phyloP scores from a whole-genome alignment of 2,888 invertebrate genomes.

The Chalcis sispes region DNA sequence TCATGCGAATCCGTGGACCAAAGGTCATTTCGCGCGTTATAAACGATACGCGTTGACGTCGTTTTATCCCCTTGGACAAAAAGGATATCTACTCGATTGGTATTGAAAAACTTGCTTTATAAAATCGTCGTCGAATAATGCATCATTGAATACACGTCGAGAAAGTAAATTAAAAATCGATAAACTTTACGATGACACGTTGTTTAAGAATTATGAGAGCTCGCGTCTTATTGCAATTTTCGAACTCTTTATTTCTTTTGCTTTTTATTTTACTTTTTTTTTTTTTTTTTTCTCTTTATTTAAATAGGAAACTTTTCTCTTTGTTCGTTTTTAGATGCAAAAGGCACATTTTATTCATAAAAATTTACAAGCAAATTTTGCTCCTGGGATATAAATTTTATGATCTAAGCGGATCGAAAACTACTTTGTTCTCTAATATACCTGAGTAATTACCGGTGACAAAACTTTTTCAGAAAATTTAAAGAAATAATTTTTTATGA shows the following conservation, averaged over 20 bases:
- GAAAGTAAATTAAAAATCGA: too few relatives aligned
- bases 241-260: too few relatives aligned
- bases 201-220: too few relatives aligned
- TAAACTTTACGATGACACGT: too few relatives aligned
- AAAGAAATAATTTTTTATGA: too few relatives aligned
- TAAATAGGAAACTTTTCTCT: neutral
- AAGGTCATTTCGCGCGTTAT: slow-evolving; percentile 47
- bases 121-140: neutral
- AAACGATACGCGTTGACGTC: slow-evolving; percentile 35
- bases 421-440: slow-evolving; percentile 9
- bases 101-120: slow-evolving; percentile 4
- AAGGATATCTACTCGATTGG: neutral
- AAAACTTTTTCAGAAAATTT: too few relatives aligned
- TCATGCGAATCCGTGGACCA: neutral
- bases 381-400: slow-evolving; percentile 14
- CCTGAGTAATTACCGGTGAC: too few relatives aligned
- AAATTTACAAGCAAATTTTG: neutral
- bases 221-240: too few relatives aligned
- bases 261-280: too few relatives aligned
- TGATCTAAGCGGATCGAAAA: slow-evolving; percentile 6
- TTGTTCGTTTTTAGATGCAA: neutral
- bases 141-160: too few relatives aligned
- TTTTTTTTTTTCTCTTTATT: too few relatives aligned
- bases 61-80: slow-evolving; percentile 10
- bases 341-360: neutral